A percentile compares a stretch with the other conserved stretches of the same genome.
phyloP scores from a whole-genome alignment of 2,113 vertebrate genomes.

The Geococcyx californianus region DNA sequence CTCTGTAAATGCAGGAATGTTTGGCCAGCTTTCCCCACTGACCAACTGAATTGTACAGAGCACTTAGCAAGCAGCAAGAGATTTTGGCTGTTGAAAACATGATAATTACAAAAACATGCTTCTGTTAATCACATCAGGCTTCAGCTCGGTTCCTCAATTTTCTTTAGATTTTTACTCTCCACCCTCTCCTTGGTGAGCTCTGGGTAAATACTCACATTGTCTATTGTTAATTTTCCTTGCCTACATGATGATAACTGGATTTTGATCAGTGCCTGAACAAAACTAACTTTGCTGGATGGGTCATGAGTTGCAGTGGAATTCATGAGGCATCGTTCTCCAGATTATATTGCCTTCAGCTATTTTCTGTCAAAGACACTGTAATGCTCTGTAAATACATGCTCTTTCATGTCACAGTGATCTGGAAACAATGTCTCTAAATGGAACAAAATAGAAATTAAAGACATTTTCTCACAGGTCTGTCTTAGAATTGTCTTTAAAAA shows the following conservation, averaged over 20 bases:
- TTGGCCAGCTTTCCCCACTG: not conserved
- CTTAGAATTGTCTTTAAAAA: not conserved
- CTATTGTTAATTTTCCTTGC: not conserved
- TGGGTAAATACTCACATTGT: not conserved
- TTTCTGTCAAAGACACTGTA: conserved; percentile 31
- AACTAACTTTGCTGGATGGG: not conserved
- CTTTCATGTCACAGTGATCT: conserved; percentile 38
- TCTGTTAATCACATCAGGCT: not conserved
- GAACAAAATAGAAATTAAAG: not conserved
- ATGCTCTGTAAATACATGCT: conserved; percentile 30
- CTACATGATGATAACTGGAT: not conserved
- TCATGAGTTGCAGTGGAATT: conserved; percentile 21
- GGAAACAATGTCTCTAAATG: not conserved
- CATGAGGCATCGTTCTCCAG: conserved; percentile 40
- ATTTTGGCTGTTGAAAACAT: not conserved
- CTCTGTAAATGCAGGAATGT: not conserved
- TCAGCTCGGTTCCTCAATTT: not conserved
- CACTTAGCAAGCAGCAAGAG: not conserved
- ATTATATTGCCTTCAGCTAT: conserved; percentile 30
- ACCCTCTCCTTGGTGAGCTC: not conserved
- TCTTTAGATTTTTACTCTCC: not conserved
- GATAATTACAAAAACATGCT: not conserved
- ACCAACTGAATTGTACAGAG: not conserved
- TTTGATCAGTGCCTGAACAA: not conserved
- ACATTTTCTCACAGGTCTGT: not conserved